Conservation (phyloP, 2,888 invertebrate species). For the Drosophila ezoana region DNA sequence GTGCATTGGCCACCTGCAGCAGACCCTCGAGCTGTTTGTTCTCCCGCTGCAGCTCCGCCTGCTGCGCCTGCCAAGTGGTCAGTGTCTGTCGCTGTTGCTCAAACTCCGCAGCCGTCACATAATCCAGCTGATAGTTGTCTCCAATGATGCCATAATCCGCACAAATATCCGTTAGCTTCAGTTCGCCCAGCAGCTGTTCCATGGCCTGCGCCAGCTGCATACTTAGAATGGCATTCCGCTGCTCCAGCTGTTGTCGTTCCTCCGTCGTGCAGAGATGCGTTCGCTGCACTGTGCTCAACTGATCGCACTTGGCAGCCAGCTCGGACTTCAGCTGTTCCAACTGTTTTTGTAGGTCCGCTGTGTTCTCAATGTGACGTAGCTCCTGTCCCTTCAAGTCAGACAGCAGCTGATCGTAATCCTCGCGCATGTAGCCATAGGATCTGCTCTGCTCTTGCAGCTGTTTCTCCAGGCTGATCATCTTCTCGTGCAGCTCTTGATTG, state of each 20-base stretch:
- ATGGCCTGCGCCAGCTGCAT: slow-evolving; percentile 77
- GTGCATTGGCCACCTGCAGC: slow-evolving; percentile 80
- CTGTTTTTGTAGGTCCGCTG: slow-evolving; percentile 67
- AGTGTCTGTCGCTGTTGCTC: slow-evolving; percentile 67
- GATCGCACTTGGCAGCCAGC: slow-evolving; percentile 20
- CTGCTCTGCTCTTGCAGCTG: slow-evolving; percentile 67
- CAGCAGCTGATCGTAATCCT: slow-evolving; percentile 81
- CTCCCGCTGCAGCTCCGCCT: slow-evolving; percentile 70
- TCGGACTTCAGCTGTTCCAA: slow-evolving; percentile 61
- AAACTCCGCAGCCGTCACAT: slow-evolving; percentile 81
- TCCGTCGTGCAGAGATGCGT: slow-evolving; percentile 62
- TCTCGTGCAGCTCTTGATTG: slow-evolving; percentile 73
- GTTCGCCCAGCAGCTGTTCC: slow-evolving; percentile 71
- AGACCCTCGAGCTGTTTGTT: slow-evolving; percentile 79
- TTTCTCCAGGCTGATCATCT: slow-evolving; percentile 67
- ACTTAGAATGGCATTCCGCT: slow-evolving; percentile 68
- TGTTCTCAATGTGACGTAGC: slow-evolving; percentile 69
- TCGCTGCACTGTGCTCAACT: slow-evolving; percentile 47
- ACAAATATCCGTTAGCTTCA: slow-evolving; percentile 72
- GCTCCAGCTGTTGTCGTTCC: slow-evolving; percentile 73
- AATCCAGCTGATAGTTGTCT: slow-evolving; percentile 81
- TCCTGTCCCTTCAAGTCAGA: slow-evolving; percentile 70
- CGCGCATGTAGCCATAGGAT: slow-evolving; percentile 78
- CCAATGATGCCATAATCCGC: slow-evolving; percentile 81
- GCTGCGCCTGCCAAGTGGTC: slow-evolving; percentile 51